These are phyloP conservation scores for Phorcus lineatus DNA, from an alignment of 2,888 invertebrate species.

Conservation along the genomic window DNA sequence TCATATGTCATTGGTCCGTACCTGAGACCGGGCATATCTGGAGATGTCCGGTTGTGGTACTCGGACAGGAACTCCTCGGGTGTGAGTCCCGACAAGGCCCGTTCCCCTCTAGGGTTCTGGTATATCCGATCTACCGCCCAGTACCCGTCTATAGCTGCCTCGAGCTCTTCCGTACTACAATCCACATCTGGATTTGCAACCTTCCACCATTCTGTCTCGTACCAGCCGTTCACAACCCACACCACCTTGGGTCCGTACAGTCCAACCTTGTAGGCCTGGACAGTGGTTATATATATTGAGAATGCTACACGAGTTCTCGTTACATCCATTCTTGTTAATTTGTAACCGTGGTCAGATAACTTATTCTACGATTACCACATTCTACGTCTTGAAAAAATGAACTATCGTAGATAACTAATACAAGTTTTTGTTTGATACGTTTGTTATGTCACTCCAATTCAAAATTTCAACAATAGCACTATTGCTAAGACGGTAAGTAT, in stretches of 20 bases:
- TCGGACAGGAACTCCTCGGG: slow-evolving; percentile 18
- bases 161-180: slow-evolving; percentile 42
- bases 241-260: slow-evolving; percentile 47
- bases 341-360: too few relatives aligned
- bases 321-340: too few relatives aligned
- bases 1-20: slow-evolving; percentile 21
- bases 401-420: too few relatives aligned
- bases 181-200: slow-evolving; percentile 31
- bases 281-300: neutral
- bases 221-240: slow-evolving; percentile 52
- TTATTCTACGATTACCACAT: too few relatives aligned
- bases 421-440: too few relatives aligned
- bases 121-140: slow-evolving; percentile 37
- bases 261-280: slow-evolving; percentile 49
- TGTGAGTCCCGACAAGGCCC: slow-evolving; percentile 21
- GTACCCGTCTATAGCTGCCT: slow-evolving; percentile 42
- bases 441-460: too few relatives aligned
- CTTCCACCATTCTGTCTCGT: slow-evolving; percentile 42
- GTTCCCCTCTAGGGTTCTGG: slow-evolving; percentile 32
- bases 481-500: too few relatives aligned
- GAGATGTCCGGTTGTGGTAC: neutral
- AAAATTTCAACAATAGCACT: too few relatives aligned
- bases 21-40: neutral
- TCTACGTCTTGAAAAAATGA: too few relatives aligned
- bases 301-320: too few relatives aligned